Conservation (phyloP, 2,888 invertebrate genomes). For the Chromoteleia sp. region DNA sequence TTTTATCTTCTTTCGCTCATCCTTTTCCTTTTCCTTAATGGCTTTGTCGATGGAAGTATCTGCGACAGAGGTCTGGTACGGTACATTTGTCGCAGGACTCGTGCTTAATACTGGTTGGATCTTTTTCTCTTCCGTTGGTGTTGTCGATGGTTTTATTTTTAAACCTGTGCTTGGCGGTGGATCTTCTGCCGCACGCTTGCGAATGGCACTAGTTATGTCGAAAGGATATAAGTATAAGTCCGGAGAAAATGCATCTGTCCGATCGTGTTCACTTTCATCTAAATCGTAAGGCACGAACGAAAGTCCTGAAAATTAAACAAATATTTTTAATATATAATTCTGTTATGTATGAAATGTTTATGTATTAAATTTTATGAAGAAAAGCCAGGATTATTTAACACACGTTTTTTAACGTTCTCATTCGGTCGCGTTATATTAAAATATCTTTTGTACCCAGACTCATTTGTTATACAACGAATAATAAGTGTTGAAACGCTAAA, state of each 20-base stretch:
- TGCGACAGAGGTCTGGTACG: slow-evolving; percentile 15
- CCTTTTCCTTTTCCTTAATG: slow-evolving; percentile 29
- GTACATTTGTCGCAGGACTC: slow-evolving; percentile 23
- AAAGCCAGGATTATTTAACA: too few relatives aligned
- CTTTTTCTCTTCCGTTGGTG: slow-evolving; percentile 2
- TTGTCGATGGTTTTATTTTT: neutral
- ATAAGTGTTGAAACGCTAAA: too few relatives aligned
- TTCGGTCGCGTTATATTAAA: too few relatives aligned
- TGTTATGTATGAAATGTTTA: neutral
- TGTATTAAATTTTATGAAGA: too few relatives aligned
- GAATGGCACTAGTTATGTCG: neutral
- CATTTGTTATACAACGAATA: too few relatives aligned
- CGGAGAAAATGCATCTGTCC: neutral
- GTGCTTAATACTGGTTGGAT: slow-evolving; percentile 10
- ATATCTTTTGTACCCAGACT: too few relatives aligned
- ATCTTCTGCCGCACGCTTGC: slow-evolving; percentile 13
- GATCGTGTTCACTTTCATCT: neutral
- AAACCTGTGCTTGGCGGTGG: neutral
- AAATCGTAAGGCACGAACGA: slow-evolving; percentile 29
- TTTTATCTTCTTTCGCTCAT: slow-evolving; percentile 33
- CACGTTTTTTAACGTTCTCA: too few relatives aligned
- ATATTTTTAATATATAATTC: neutral
- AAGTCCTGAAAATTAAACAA: slow-evolving; percentile 9
- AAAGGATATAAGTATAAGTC: neutral
- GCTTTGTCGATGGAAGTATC: neutral